Evolutionary conservation across 2,888 invertebrate genomes (phyloP), one percentile per base, ranked within the genome.

Genomic region (Drosophila sordidapex): DNA sequence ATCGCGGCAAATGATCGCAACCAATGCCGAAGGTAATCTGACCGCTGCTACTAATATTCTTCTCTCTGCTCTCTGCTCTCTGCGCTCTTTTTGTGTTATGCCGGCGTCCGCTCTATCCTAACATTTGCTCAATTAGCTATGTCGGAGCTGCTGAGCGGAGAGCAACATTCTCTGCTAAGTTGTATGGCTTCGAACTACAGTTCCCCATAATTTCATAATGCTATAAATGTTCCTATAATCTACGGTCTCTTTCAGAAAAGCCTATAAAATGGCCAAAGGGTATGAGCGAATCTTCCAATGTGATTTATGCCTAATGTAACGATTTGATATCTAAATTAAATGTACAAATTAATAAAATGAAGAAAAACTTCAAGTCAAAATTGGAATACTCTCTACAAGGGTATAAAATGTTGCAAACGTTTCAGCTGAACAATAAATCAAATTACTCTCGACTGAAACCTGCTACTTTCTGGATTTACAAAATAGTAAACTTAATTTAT

Each of bases 1-100:
- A 40, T 29, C 57, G 33, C 36, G 31, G 33, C 38, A 40, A 48
- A 11, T 48, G 59, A 81, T 81, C 71, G 59, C 58, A 18, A 15
- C 25, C 25, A 31, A 52, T n/a, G 40, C 31, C 57, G 21, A 18
- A 40, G 11, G 29, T 10, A 49, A 43, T 27, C 27, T 38, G 43
- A 10, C 29, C 3, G 40, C 18, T 36, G 40, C 40, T 5, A 5
- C 8, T 38, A 13, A 27, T 18, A 13, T 18, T 43, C 21, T 15
- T 10, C n/a, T 33, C 15, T 18, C 4, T 29, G n/a, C n/a, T 33
- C 15, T 18, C 4, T 29, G n/a, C 18, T 57, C 25, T 48, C 25
- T 13, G 29, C 8, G 21, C 21, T 29, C 35, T 36, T 1, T 10
- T 15, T 13, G 2, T 29, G 27, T 29, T 25, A 27, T n/a, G 36